Conservation (phyloP, 1,140 invertebrate species). For the Chironomus tepperi region DNA sequence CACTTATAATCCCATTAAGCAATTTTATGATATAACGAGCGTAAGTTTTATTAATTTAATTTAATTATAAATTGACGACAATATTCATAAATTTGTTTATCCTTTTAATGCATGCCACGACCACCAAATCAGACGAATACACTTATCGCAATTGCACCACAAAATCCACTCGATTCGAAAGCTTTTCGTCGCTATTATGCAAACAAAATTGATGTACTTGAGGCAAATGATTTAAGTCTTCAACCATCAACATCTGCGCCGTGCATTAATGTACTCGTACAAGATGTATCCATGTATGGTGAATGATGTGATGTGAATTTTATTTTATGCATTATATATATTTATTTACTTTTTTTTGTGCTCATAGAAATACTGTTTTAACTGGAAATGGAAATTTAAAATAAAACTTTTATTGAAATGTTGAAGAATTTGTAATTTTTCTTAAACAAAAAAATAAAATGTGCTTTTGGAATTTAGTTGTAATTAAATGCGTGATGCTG, state of each 20-base stretch:
- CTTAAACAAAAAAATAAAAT: not conserved
- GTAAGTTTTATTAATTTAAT: slow-evolving; percentile 22
- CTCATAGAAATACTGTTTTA: no score
- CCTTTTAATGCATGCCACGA: no score
- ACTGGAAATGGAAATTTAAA: no score
- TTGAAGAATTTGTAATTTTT: not conserved
- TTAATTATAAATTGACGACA: not conserved
- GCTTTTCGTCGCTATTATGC: slow-evolving; percentile 25
- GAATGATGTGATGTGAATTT: no score
- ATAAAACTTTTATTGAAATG: not conserved
- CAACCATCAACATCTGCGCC: slow-evolving; percentile 24
- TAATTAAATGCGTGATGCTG: no score
- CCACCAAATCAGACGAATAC: not conserved
- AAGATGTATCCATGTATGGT: slow-evolving; percentile 14
- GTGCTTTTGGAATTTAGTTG: not conserved
- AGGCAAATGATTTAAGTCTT: slow-evolving; percentile 25
- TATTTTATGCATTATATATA: no score
- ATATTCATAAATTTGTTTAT: not conserved
- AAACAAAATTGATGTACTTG: slow-evolving; percentile 26
- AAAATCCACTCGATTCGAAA: slow-evolving; percentile 15
- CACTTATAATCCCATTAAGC: slow-evolving; percentile 22
- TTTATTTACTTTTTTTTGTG: no score
- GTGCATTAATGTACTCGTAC: slow-evolving; percentile 26
- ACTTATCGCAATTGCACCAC: slow-evolving; percentile 15
- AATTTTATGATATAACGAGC: slow-evolving; percentile 17